Evolutionary conservation across 2,797 vertebrate species (phyloP), one percentile per base, ranked within the genome.

Genomic region (Betta splendens): DNA sequence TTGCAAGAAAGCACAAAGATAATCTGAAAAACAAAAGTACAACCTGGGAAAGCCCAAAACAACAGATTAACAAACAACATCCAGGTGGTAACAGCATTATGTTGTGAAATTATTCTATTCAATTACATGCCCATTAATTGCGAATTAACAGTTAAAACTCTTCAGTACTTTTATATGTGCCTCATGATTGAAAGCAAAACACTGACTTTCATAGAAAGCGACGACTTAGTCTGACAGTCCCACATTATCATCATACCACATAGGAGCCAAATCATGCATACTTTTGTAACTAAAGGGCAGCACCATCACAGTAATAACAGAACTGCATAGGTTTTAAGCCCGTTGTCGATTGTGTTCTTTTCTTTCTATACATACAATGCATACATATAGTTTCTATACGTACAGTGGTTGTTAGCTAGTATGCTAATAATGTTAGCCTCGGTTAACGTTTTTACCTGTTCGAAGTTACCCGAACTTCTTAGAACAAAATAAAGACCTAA

Each of bases 371-470:
- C n/a, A n/a, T n/a, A n/a, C n/a, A n/a, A n/a, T n/a, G n/a, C n/a
- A n/a, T n/a, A n/a, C n/a, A n/a, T n/a, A n/a, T n/a, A n/a, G n/a
- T n/a, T n/a, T n/a, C n/a, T n/a, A n/a, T n/a, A n/a, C n/a, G n/a
- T n/a, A n/a, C n/a, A n/a, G n/a, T n/a, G n/a, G n/a, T n/a, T 43
- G 67, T 83, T 89, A 89, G 87, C 89, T 64, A 52, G 0, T 2
- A 64, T 74, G 85, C 81, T 82, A 89, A 36, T 64, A 64, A 77
- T 46, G n/a, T 64, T 80, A 79, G 81, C 85, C 58, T 56, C 58
- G 64, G 60, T 57, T 79, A 66, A 77, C 69, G 61, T 69, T 84
- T 74, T 88, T 90, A 90, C 89, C 89, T 90, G 85, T 64, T 39
- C 72, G 61, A 89, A 87, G 77, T 86, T 82, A 63, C 51, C 49